These are phyloP conservation scores for Scaptomyza caliginosa DNA, from an alignment of 2,888 invertebrate species.

Conservation along the genomic window DNA sequence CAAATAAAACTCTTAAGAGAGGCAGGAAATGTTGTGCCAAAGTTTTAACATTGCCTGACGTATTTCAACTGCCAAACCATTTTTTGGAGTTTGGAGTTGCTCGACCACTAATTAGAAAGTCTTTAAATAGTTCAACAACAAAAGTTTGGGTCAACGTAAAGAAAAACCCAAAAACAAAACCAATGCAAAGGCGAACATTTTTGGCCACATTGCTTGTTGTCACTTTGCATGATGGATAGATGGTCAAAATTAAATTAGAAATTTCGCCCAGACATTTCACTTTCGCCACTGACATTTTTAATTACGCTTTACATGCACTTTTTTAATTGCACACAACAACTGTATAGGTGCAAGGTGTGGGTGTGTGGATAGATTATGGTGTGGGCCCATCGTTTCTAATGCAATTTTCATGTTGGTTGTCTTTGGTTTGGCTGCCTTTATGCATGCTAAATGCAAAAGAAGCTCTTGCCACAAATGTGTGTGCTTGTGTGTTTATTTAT, in stretches of 20 bases:
- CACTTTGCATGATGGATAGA: constrained; percentile 21
- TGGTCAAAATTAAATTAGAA: constrained; percentile 4
- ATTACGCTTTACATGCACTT: constrained; percentile 57
- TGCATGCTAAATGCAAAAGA: constrained; percentile 35
- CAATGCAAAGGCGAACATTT: constrained; percentile 9
- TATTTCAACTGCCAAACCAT: constrained; percentile 7
- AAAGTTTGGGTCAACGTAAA: constrained; percentile 27
- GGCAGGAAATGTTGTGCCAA: constrained; percentile 3
- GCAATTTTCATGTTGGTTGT: constrained; percentile 67
- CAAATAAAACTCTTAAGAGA: background rate
- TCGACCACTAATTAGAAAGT: constrained; percentile 63
- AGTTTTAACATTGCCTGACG: background rate
- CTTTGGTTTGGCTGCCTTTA: constrained; percentile 33
- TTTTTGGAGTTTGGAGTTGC: background rate
- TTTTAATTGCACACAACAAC: constrained; percentile 65
- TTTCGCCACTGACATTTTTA: constrained; percentile 41
- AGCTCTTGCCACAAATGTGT: constrained; percentile 43
- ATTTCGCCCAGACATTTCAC: constrained; percentile 28
- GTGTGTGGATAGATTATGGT: constrained; percentile 4
- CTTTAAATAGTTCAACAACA: constrained; percentile 20
- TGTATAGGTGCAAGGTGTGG: constrained; percentile 25
- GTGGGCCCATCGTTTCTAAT: constrained; percentile 47
- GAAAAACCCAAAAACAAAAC: constrained; percentile 6
- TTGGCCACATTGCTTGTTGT: constrained; percentile 13
- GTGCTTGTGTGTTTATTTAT: constrained; percentile 64